Base-by-base conservation (phyloP, 1,140 invertebrate species). In the Ditylenchus dipsaci region DNA sequence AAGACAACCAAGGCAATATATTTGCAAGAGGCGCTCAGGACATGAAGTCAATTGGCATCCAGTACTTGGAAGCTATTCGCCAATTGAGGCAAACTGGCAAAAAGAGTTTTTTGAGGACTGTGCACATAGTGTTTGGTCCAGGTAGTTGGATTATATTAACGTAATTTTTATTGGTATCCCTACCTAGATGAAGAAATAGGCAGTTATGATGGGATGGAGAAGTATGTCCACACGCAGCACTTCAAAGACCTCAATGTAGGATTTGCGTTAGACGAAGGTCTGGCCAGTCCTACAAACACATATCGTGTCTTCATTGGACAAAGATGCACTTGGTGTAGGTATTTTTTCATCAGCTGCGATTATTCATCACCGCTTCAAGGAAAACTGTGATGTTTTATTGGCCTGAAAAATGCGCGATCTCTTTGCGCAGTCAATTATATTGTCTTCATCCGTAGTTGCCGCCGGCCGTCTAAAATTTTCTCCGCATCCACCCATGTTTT, bases 171-270 rank as follows among this genome's bases (percentile, higher is more conserved):
- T 3, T 5, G 3, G 3, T 38, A 38, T 38, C n/a, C 67, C 60
- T 30, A 67, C 67, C n/a, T 65, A 90, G 93, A 95, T 85, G 93
- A 96, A 84, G 93, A 96, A 86, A 89, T 91, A 77, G 92, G 92
- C 0, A 92, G 92, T 1, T 81, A 86, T 0, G 86, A 88, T 56
- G 92, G 92, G 21, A 94, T 95, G 91, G 85, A 87, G 67, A 83
- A 87, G 67, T 95, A 94, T 85, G 88, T 93, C 0, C 80, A 88
- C 15, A 89, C 88, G 0, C 82, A 88, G 23, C 88, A 90, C 43
- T 95, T 95, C 78, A 88, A 88, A 77, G 84, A 87, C 7, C 82
- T 96, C 15, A 95, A 95, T 80, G 85, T 95, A 68, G 92, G 91
- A 0, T 92, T 94, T 84, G 88, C 90, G 17, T 81, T 97, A 49